Evolutionary conservation across 1,140 invertebrate species (phyloP), one percentile per base, ranked within the genome.

Genomic region (Cataglyphis hispanica): DNA sequence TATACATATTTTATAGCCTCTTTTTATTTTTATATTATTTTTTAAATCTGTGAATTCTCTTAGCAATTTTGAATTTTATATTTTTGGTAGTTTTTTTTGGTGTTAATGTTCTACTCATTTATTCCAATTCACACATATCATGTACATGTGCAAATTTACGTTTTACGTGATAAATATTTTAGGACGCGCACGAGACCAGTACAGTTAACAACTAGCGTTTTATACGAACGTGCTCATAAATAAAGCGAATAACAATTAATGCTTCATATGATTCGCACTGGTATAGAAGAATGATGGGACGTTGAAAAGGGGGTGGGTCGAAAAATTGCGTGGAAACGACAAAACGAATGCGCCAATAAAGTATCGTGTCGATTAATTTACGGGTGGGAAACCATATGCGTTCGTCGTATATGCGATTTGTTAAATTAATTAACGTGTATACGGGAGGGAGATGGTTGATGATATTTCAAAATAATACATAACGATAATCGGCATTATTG

Each of bases 201-300:
- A 37, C 76, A 19, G 11, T 70, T 72, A 81, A 70, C 63, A 46
- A 60, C 66, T 22, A 80, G 53, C 37, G 5, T 69, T 83, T 72
- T 83, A 83, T 74, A 74, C 27, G 25, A 58, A 34, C 4, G 11
- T 19, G 37, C 16, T 7, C 67, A 72, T 83, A 83, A 83, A 83
- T 83, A 61, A 83, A 83, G 27, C 53, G 37, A 43, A 72, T 83
- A 83, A 74, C 78, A 74, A 83, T 83, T 83, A 83, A 72, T 83
- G 78, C 78, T 72, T 74, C 25, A 72, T 72, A 60, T 61, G 53
- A 74, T 83, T 60, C 37, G 37, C 46, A 2, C 76, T 5, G 76
- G 43, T 83, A 58, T 58, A 67, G 63, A 80, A 80, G 50, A 83
- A 72, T 60, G 67, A 69, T 31, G 50, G 25, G 11, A 60, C 7